These are phyloP conservation scores for Ypsolopha sequella DNA, from an alignment of 2,888 invertebrate genomes.

Conservation along the genomic window DNA sequence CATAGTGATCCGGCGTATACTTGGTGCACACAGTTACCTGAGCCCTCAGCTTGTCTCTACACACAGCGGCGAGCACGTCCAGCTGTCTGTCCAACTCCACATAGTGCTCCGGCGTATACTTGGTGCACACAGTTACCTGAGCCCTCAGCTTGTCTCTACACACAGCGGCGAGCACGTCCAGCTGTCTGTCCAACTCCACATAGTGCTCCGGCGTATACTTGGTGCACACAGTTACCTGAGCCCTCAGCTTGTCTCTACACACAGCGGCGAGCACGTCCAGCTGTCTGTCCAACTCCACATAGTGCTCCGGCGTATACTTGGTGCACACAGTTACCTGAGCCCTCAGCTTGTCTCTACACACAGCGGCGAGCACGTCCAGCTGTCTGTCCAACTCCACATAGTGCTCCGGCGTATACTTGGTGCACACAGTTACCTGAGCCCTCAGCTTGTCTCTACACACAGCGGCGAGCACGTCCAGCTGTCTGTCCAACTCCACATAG, in stretches of 20 bases:
- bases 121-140: too few relatives aligned
- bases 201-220: too few relatives aligned
- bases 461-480: not conserved
- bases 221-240: too few relatives aligned
- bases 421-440: too few relatives aligned
- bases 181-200: too few relatives aligned
- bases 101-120: not conserved
- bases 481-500: not conserved
- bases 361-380: slow-evolving; percentile 65
- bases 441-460: not conserved
- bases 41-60: not conserved
- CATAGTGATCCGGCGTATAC: slow-evolving; percentile 72
- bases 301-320: too few relatives aligned
- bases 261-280: too few relatives aligned
- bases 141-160: too few relatives aligned
- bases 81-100: not conserved
- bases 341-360: slow-evolving; percentile 75
- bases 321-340: slow-evolving; percentile 40
- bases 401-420: slow-evolving; percentile 69
- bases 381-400: slow-evolving; percentile 71
- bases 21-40: slow-evolving; percentile 15
- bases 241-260: too few relatives aligned
- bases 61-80: not conserved
- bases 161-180: too few relatives aligned
- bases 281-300: too few relatives aligned